These are phyloP conservation scores for Prunella strophiata DNA, from an alignment of 2,797 vertebrate species.

Conservation along the genomic window DNA sequence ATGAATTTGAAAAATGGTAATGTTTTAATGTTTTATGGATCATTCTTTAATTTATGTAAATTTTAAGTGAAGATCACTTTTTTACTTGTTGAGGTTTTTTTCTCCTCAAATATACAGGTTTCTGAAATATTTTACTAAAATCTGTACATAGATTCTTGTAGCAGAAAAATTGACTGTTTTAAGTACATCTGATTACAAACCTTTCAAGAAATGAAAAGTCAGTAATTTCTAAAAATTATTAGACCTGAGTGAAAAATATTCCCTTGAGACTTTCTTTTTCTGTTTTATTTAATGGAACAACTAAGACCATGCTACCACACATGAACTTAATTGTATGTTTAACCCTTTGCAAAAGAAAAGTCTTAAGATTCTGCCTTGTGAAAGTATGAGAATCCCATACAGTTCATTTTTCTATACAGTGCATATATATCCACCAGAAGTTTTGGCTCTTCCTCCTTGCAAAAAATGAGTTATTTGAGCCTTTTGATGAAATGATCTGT, in stretches of 20 bases:
- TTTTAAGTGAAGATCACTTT: background rate
- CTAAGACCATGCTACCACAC: background rate
- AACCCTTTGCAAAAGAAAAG: background rate
- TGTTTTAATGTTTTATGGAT: background rate
- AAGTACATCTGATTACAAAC: background rate
- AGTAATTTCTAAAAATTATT: background rate
- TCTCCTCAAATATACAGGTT: background rate
- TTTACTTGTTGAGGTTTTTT: background rate
- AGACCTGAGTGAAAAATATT: background rate
- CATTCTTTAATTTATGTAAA: background rate
- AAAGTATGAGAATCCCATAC: background rate
- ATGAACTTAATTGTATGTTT: background rate
- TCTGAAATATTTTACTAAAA: background rate
- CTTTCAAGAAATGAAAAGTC: background rate
- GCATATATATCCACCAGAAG: background rate
- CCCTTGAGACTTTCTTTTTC: background rate
- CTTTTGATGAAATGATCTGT: constrained; percentile 19
- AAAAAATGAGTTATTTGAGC: background rate
- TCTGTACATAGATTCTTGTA: background rate
- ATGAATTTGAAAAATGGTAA: background rate
- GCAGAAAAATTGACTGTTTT: background rate
- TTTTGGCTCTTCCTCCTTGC: background rate
- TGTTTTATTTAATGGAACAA: background rate
- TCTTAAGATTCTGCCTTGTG: background rate
- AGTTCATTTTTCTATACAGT: background rate